Conservation (phyloP, 1,140 invertebrate genomes). For the Diplogasteroides magnus region DNA sequence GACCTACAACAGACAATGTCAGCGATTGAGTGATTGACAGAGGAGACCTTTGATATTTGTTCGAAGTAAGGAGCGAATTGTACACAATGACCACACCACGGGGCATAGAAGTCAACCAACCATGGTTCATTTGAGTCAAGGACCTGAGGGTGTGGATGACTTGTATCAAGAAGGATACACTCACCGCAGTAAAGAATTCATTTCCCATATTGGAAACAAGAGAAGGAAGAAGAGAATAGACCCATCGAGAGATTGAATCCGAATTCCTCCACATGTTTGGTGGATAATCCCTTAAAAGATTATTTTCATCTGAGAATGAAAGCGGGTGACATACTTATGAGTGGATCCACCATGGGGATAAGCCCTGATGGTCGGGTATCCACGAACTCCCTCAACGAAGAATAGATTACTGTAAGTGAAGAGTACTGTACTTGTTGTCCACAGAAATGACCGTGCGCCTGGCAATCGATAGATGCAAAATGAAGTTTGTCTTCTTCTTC, state of each 20-base stretch:
- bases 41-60: conserved; percentile 35
- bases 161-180: not conserved
- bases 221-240: conserved; percentile 44
- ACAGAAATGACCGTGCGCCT: not conserved
- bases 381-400: conserved; percentile 36
- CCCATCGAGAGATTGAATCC: conserved; percentile 47
- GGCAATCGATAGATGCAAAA: not conserved
- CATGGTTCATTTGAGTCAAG: conserved; percentile 76
- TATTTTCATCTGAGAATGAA: not conserved
- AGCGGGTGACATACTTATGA: not conserved
- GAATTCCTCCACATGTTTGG: conserved; percentile 53
- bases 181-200: conserved; percentile 31
- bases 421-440: too few relatives aligned
- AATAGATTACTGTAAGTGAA: too few relatives aligned
- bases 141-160: conserved; percentile 11
- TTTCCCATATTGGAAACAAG: conserved; percentile 38
- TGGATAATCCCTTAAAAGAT: conserved; percentile 42
- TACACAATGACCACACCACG: conserved; percentile 58
- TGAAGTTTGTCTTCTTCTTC: not conserved
- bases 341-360: not conserved
- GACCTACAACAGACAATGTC: conserved; percentile 30
- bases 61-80: conserved; percentile 52
- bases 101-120: conserved; percentile 94
- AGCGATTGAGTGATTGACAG: not conserved
- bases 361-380: conserved; percentile 32